Base-by-base conservation (phyloP, 2,888 invertebrate genomes). In the Torymus texanus region DNA sequence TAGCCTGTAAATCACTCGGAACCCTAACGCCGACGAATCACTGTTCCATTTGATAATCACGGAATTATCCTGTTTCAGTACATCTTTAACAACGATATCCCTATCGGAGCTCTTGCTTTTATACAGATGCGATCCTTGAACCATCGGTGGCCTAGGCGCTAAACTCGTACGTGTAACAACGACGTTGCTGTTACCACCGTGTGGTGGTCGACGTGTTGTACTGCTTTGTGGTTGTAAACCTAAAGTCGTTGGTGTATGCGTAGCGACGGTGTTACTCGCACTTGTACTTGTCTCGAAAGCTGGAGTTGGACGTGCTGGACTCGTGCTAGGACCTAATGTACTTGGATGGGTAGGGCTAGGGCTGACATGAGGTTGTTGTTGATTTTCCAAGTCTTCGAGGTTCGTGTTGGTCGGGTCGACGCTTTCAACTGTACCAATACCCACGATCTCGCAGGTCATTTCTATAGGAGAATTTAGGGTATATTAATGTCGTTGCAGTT, bases 11-110 rank as follows among this genome's bases (percentile, higher is more conserved):
- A 97, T 95, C 13, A 97, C 97, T 80, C 96, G 93, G 89, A 97
- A 97, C 71, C 97, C 97, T 1, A 81, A 62, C 1, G 53, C 83
- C 71, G 56, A 70, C 63, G 53, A 82, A 76, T 61, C 84, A 74
- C 96, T 96, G 87, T 96, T 96, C 97, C 97, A 97, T 87, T 97
- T 96, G 83, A 97, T 96, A 85, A 97, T 95, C 21, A 97, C 96
- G 0, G 97, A 94, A 88, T 94, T 96, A 85, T 96, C 97, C 90
- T 96, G 95, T 82, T 95, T 92, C 88, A 95, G 95, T 12, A 97
- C 97, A 86, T 95, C 96, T 89, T 96, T 95, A 53, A 97, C 95
- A 24, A 96, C 95, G 24, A 97, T 96, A 88, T 96, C 96, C 84
- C 94, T 94, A 83, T 94, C 94, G 14, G 92, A 93, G 70, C 94